These are phyloP conservation scores for Mystacornis crossleyi DNA, from an alignment of 2,113 vertebrate species.

Conservation along the genomic window DNA sequence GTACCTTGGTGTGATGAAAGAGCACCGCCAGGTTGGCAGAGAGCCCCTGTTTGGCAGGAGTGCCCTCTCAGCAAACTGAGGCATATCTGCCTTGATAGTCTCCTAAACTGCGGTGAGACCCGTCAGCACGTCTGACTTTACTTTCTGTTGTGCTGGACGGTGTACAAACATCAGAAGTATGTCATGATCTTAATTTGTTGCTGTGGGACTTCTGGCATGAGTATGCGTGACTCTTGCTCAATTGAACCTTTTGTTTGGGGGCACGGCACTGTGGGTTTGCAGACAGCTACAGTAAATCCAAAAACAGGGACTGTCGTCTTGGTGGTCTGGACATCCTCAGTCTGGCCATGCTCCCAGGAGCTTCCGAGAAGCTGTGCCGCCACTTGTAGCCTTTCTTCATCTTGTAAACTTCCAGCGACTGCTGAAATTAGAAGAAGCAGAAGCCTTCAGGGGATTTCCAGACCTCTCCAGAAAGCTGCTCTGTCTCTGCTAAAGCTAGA, in stretches of 20 bases:
- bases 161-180: conserved; percentile 58
- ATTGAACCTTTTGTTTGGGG: conserved; percentile 65
- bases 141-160: not conserved
- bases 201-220: conserved; percentile 56
- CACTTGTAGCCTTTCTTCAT: conserved; percentile 15
- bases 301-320: not conserved
- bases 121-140: not conserved
- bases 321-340: conserved; percentile 31
- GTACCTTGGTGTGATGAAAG: not conserved
- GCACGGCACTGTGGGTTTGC: conserved; percentile 31
- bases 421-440: not conserved
- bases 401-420: not conserved
- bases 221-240: conserved; percentile 52
- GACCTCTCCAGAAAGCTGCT: not conserved
- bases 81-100: not conserved
- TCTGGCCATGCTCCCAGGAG: conserved; percentile 34
- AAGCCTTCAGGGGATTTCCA: conserved; percentile 32
- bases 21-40: not conserved
- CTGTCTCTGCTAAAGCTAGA: not conserved
- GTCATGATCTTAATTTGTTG: conserved; percentile 57
- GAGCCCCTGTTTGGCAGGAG: not conserved
- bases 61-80: not conserved
- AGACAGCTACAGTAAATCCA: conserved; percentile 35
- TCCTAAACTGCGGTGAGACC: not conserved
- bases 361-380: conserved; percentile 44